A percentile compares a stretch with the other conserved stretches of the same genome.
phyloP scores from a whole-genome alignment of 2,888 invertebrate genomes.

The Hemicrepidius hirtus region DNA sequence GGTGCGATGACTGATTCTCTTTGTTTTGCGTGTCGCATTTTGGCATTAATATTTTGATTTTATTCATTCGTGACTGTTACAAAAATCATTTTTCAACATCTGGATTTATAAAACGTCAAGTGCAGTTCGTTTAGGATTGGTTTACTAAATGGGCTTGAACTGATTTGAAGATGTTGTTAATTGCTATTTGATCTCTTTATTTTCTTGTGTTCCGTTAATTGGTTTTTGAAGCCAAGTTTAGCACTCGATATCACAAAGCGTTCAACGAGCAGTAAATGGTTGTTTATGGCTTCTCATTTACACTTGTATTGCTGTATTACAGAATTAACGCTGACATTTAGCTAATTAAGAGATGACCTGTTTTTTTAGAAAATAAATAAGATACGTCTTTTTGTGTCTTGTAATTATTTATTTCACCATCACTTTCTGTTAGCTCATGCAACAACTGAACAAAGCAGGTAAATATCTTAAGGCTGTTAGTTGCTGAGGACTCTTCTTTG shows the following conservation, averaged over 20 bases:
- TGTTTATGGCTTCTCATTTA: conserved; percentile 45
- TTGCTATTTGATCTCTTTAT: conserved; percentile 10
- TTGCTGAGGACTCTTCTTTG: too few species aligned
- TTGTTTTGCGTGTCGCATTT: conserved; percentile 1
- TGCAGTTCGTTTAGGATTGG: too few species aligned
- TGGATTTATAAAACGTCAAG: not conserved
- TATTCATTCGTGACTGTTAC: not conserved
- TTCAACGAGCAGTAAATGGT: conserved; percentile 34
- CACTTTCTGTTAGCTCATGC: not conserved
- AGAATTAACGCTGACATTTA: conserved; percentile 39
- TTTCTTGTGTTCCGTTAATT: conserved; percentile 19
- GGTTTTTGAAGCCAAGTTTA: conserved; percentile 28
- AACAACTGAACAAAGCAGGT: too few species aligned
- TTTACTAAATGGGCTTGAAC: not conserved
- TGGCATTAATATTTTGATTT: conserved; percentile 10
- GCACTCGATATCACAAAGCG: conserved; percentile 30
- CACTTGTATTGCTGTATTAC: conserved; percentile 34
- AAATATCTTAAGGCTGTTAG: too few species aligned
- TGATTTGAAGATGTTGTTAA: conserved; percentile 22
- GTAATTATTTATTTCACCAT: conserved; percentile 17
- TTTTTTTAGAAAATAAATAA: conserved; percentile 38
- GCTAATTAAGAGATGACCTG: conserved; percentile 31
- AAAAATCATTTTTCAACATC: not conserved
- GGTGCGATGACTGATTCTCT: conserved; percentile 15
- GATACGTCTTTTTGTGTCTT: conserved; percentile 6